Percentiles rank a stretch among this genome's conserved stretches.
Evolutionary conservation across 2,113 vertebrate genomes (phyloP).

Genomic region (Rhegmatorhina hoffmannsi): DNA sequence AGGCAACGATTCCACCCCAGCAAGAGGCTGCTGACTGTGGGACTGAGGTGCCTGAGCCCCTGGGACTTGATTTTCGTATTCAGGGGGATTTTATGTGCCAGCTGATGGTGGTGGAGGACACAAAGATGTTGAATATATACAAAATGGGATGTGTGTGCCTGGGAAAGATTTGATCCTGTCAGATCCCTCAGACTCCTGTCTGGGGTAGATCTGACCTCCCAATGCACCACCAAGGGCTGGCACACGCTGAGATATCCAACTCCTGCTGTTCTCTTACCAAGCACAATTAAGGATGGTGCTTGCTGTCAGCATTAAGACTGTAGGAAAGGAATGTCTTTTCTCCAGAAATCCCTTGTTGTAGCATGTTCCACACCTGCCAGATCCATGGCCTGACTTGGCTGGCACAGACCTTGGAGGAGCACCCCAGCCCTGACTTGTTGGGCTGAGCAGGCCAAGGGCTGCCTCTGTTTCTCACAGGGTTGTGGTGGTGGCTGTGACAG

Average conservation of each 20-base stretch:
- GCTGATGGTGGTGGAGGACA: neutral
- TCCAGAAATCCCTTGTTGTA: neutral
- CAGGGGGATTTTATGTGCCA: neutral
- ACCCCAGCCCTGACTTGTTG: neutral
- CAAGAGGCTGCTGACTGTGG: neutral
- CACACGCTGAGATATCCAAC: neutral
- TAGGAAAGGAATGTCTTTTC: slow-evolving; percentile 6
- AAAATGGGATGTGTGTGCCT: neutral
- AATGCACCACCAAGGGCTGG: neutral
- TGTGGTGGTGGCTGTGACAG: neutral
- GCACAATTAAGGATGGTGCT: neutral
- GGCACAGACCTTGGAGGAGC: neutral
- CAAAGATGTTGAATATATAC: accelerated
- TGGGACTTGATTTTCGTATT: accelerated
- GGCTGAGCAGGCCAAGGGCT: neutral
- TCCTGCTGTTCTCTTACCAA: neutral
- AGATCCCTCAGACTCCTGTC: neutral
- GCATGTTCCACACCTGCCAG: neutral
- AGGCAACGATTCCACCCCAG: neutral
- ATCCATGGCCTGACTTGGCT: neutral
- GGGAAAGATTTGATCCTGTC: neutral
- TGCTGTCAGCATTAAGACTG: neutral
- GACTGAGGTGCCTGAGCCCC: neutral
- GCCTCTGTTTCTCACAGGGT: accelerated
- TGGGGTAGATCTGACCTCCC: neutral